Evolutionary conservation across 1,140 invertebrate genomes (phyloP).

Genomic region (Macrotrachela quadricornifera): DNA sequence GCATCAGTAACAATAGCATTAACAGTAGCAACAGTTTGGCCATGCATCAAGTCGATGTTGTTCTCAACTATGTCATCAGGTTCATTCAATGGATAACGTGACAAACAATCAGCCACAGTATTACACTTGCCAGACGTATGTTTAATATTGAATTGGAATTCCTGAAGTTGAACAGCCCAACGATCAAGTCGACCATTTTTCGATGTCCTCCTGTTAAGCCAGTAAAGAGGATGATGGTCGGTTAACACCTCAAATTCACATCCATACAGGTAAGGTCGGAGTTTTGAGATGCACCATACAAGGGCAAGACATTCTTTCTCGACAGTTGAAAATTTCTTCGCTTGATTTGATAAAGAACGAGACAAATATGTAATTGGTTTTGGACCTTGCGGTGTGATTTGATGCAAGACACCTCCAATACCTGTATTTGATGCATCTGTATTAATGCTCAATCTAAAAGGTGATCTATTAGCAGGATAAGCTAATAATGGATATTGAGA

Average conservation of each 20-base stretch:
- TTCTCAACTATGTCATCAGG: neutral
- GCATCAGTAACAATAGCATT: too few species aligned
- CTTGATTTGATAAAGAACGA: neutral
- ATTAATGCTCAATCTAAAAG: neutral
- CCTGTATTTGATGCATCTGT: slow-evolving; percentile 11
- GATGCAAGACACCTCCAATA: slow-evolving; percentile 13
- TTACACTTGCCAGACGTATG: neutral
- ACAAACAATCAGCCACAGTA: neutral
- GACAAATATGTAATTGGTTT: slow-evolving; percentile 6
- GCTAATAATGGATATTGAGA: slow-evolving; percentile 6
- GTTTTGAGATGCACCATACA: slow-evolving; percentile 12
- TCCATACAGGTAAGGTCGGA: slow-evolving; percentile 14
- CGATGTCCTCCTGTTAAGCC: neutral
- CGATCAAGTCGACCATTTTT: slow-evolving; percentile 14
- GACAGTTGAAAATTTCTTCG: slow-evolving; percentile 13
- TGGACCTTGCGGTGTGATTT: slow-evolving; percentile 9
- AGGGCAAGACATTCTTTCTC: slow-evolving; percentile 15
- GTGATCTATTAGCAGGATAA: neutral
- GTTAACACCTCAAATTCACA: slow-evolving; percentile 1
- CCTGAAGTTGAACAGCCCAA: slow-evolving; percentile 33
- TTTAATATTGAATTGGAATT: slow-evolving; percentile 27
- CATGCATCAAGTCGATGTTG: neutral
- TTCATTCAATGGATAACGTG: neutral
- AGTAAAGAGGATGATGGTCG: slow-evolving; percentile 1
- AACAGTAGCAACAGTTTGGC: too few species aligned